phyloP scores from a whole-genome alignment of 2,113 vertebrate species.

The Megaleporinus macrocephalus region DNA sequence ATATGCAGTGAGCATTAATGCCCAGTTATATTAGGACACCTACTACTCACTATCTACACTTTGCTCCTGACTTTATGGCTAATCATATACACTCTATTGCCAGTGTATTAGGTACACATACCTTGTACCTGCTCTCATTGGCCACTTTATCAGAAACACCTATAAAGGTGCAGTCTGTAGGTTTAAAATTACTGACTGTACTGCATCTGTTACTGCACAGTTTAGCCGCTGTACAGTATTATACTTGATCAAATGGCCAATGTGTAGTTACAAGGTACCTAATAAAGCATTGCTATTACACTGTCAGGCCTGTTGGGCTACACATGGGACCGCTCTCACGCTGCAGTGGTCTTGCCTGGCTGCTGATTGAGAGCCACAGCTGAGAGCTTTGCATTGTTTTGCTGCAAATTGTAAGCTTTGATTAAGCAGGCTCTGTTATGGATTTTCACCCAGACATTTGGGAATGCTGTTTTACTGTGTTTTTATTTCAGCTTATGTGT shows the following conservation, averaged over 20 bases:
- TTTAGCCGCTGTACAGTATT: no score
- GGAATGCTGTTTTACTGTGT: slow-evolving; percentile 7
- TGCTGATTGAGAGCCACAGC: neutral
- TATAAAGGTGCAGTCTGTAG: no score
- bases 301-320: neutral
- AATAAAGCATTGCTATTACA: no score
- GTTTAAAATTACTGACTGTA: neutral
- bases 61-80: neutral
- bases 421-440: slow-evolving; percentile 13
- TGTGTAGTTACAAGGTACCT: no score
- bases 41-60: no score
- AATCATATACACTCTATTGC: neutral
- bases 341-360: slow-evolving; percentile 18
- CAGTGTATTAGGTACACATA: no score
- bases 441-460: slow-evolving; percentile 10
- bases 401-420: slow-evolving; percentile 21
- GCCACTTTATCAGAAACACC: no score
- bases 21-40: no score
- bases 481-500: neutral
- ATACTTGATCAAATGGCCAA: no score
- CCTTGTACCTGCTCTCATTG: no score
- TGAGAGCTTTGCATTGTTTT: slow-evolving; percentile 19
- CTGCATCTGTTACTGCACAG: neutral
- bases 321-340: neutral
- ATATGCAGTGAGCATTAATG: no score